Evolutionary conservation across 1,140 invertebrate species (phyloP).

Genomic region (Drosophila leontia): DNA sequence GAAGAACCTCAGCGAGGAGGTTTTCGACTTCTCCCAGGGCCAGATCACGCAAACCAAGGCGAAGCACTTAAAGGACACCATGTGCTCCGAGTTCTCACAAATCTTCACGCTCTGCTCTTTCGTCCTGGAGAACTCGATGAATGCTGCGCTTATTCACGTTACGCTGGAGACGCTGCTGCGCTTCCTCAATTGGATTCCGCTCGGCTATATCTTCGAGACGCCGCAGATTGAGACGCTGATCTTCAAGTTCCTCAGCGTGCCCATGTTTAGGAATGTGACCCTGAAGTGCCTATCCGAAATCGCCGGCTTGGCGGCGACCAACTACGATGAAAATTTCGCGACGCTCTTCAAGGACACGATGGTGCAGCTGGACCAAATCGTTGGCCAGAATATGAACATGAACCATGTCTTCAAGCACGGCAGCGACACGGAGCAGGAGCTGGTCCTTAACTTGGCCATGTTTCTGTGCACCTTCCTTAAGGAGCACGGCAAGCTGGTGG

Average conservation of each 20-base stretch:
- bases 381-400: slow-evolving; percentile 96
- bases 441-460: slow-evolving; percentile 99
- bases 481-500: slow-evolving; percentile 96
- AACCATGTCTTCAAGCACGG: slow-evolving; percentile 96
- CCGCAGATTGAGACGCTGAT: slow-evolving; percentile 97
- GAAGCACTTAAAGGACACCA: slow-evolving; percentile 99
- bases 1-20: slow-evolving; percentile 98
- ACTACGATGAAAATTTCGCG: slow-evolving; percentile 97
- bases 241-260: slow-evolving; percentile 98
- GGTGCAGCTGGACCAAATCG: slow-evolving; percentile 95
- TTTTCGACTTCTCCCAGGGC: slow-evolving; percentile 99
- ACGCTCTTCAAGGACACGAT: slow-evolving; percentile 95
- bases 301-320: slow-evolving; percentile 93
- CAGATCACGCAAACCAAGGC: slow-evolving; percentile 99
- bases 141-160: slow-evolving; percentile 96
- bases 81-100: slow-evolving; percentile 99
- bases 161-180: slow-evolving; percentile 98
- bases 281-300: slow-evolving; percentile 99
- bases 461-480: slow-evolving; percentile 99
- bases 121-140: slow-evolving; percentile 99
- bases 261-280: slow-evolving; percentile 99
- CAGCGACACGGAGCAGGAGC: slow-evolving; percentile 98
- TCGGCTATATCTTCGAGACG: slow-evolving; percentile 99
- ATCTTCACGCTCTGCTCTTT: slow-evolving; percentile 99
- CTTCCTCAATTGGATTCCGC: slow-evolving; percentile 99